phyloP scores from a whole-genome alignment of 2,888 invertebrate genomes.

The Drosophila trichaetosa region DNA sequence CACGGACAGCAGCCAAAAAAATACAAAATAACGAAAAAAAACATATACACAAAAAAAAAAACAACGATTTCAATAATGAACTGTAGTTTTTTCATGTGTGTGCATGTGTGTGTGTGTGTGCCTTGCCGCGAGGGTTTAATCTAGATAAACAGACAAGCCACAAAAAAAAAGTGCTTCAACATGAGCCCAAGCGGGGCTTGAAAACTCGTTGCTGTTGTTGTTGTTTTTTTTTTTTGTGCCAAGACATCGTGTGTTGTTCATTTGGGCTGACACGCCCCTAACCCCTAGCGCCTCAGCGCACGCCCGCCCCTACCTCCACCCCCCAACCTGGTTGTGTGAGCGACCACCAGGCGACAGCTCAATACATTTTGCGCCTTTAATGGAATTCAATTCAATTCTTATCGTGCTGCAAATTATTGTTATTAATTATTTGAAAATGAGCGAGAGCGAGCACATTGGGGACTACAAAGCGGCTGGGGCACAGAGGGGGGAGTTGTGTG shows the following conservation, averaged over 20 bases:
- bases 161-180: constrained; percentile 63
- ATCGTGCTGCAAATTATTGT: constrained; percentile 82
- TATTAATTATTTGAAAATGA: constrained; percentile 77
- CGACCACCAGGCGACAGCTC: constrained; percentile 60
- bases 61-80: constrained; percentile 81
- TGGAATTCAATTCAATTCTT: constrained; percentile 82
- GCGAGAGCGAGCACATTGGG: constrained; percentile 9
- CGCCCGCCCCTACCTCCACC: not conserved
- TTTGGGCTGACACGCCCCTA: constrained; percentile 54
- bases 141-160: constrained; percentile 73
- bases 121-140: constrained; percentile 73
- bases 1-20: constrained; percentile 52
- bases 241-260: constrained; percentile 65
- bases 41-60: constrained; percentile 9
- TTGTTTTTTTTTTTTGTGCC: constrained; percentile 3
- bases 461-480: not conserved
- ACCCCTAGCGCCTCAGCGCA: constrained; percentile 35
- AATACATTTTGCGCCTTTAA: constrained; percentile 80
- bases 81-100: constrained; percentile 54
- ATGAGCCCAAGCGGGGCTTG: constrained; percentile 53
- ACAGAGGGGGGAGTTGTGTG: not conserved
- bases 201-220: constrained; percentile 47
- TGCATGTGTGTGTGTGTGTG: constrained; percentile 31
- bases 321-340: not conserved
- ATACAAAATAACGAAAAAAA: constrained; percentile 17